Base-by-base conservation (phyloP, 2,888 invertebrate genomes). In the Xanthia icteritia region DNA sequence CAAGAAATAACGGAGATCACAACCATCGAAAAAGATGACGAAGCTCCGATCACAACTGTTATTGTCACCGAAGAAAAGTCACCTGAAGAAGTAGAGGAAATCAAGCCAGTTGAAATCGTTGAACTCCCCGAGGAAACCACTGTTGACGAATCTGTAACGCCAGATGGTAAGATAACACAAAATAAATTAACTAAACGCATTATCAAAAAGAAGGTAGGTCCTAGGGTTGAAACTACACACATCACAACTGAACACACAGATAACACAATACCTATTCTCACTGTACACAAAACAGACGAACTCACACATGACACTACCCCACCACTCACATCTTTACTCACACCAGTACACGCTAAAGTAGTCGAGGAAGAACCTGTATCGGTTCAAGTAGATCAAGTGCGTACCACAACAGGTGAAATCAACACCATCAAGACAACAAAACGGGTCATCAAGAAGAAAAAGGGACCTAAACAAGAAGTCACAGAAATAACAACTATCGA, bases 401-500 rank as follows among this genome's bases (percentile, higher is more conserved):
- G 67, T 0, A 83, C 90, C 0, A 77, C 81, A 54, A 77, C 76
- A 0, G 89, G 89, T 0, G 87, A 89, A 0, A 27, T 91, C 0
- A 93, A 93, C 72, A 90, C 89, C 13, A 89, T 92, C 13, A 91
- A 91, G 20, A 88, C 85, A 0, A 87, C 89, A 0, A 93, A 92
- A 67, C 82, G 83, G 4, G 84, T 91, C 83, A 36, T 91, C 89
- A 69, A 91, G 71, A 91, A 91, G 74, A 90, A 90, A 31, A 85
- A 85, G 54, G 91, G 90, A 73, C 73, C 89, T 85, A 60, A 83
- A 54, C 70, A 87, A 58, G 79, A 88, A 83, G 91, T 89, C n/a
- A 86, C 86, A 0, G 83, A 86, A 51, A 82, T 94, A 11, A 91
- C 94, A 1, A 97, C 96, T 15, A 91, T 94, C 91, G 94, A 63